Percentiles rank a stretch among this genome's conserved stretches.
phyloP scores from a whole-genome alignment of 2,888 invertebrate species.

The Dynastes maya region DNA sequence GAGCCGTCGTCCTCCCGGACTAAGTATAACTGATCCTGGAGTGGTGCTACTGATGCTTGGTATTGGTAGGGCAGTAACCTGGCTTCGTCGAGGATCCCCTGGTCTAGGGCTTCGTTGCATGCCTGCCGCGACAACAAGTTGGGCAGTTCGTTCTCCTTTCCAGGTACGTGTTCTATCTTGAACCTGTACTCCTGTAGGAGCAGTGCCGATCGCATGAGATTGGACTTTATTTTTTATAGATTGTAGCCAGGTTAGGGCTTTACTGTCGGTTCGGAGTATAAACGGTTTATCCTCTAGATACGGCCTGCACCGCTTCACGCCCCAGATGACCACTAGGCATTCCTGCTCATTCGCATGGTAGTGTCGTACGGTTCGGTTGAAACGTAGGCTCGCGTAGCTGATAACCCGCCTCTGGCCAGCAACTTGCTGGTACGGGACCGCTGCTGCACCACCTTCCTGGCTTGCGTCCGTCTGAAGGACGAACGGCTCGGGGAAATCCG shows the following conservation, averaged over 20 bases:
- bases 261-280: constrained; percentile 55
- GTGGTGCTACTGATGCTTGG: no score
- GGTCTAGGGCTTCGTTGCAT: no score
- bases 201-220: constrained; percentile 54
- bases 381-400: constrained; percentile 54
- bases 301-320: constrained; percentile 25
- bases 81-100: no score
- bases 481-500: constrained; percentile 12
- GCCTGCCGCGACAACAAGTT: background rate
- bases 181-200: constrained; percentile 54
- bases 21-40: no score
- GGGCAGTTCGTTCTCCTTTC: constrained; percentile 53
- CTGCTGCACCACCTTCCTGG: constrained; percentile 54
- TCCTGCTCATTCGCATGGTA: constrained; percentile 60
- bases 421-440: constrained; percentile 57
- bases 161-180: constrained; percentile 57
- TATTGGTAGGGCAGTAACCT: no score
- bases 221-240: constrained; percentile 47
- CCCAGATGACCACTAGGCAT: constrained; percentile 58
- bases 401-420: constrained; percentile 49
- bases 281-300: constrained; percentile 57
- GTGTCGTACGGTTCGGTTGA: constrained; percentile 43
- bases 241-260: constrained; percentile 55
- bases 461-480: constrained; percentile 51
- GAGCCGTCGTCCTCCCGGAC: no score